Evolutionary conservation across 2,888 invertebrate species (phyloP).

Genomic region (Willowsia nigromaculata): DNA sequence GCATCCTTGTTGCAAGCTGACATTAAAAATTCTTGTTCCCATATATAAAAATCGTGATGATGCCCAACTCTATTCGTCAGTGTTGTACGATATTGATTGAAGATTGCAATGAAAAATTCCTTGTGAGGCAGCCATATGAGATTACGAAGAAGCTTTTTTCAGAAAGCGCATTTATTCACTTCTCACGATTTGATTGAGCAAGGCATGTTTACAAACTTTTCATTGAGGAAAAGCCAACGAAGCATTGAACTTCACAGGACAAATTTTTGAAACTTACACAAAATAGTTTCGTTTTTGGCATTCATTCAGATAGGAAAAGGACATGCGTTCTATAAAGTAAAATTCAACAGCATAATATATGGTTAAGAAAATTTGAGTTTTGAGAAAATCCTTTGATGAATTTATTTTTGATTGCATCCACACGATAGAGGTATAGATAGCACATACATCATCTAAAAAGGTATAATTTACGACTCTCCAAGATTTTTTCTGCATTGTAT

Average conservation of each 20-base stretch:
- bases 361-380: background rate
- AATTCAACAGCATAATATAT: no score
- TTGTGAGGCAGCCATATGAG: background rate
- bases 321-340: no score
- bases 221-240: conserved; percentile 48
- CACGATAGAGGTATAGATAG: no score
- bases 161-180: conserved; percentile 54
- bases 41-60: conserved; percentile 42
- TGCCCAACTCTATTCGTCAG: background rate
- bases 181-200: conserved; percentile 40
- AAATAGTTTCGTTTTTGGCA: conserved; percentile 51
- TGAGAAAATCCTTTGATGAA: background rate
- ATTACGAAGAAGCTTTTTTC: background rate
- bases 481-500: no score
- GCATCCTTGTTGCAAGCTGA: background rate
- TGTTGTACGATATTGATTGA: background rate
- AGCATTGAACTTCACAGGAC: conserved; percentile 58
- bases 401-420: no score
- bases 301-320: conserved; percentile 28
- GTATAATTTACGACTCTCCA: no score
- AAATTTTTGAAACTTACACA: background rate
- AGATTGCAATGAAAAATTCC: background rate
- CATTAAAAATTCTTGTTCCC: conserved; percentile 44
- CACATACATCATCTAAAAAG: no score
- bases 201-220: background rate